These are phyloP conservation scores for Astyanax mexicanus DNA, from an alignment of 2,797 vertebrate genomes.

Conservation along the genomic window DNA sequence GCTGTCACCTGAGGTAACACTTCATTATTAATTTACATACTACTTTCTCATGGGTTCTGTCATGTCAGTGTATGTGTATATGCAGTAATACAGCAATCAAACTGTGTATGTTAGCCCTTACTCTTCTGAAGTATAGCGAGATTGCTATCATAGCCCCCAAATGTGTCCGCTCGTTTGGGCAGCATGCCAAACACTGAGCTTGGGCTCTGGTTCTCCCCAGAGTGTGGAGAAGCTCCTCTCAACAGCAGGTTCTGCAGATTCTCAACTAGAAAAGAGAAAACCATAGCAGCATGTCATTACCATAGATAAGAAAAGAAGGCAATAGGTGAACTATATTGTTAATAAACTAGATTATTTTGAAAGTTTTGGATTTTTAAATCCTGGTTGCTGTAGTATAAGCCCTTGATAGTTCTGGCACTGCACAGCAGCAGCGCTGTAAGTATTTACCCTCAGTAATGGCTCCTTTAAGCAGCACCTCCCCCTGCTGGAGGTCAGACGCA, in stretches of 20 bases:
- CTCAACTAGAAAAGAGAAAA: slow-evolving; percentile 79
- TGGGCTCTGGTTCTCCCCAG: slow-evolving; percentile 69
- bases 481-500: slow-evolving; percentile 84
- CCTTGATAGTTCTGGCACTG: too few relatives aligned
- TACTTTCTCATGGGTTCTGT: too few relatives aligned
- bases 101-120: slow-evolving; percentile 70
- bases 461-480: slow-evolving; percentile 86
- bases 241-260: slow-evolving; percentile 89
- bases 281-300: too few relatives aligned
- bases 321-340: too few relatives aligned
- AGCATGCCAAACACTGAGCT: slow-evolving; percentile 65
- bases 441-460: slow-evolving; percentile 88
- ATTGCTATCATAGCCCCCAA: slow-evolving; percentile 87
- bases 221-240: slow-evolving; percentile 59
- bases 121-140: slow-evolving; percentile 77
- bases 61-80: too few relatives aligned
- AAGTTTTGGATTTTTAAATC: too few relatives aligned
- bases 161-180: slow-evolving; percentile 88
- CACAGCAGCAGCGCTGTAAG: not conserved
- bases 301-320: too few relatives aligned
- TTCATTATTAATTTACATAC: too few relatives aligned
- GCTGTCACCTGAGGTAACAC: too few relatives aligned
- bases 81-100: too few relatives aligned
- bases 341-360: too few relatives aligned
- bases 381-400: too few relatives aligned